Evolutionary conservation across 2,113 vertebrate genomes (phyloP).

Genomic region (rat (Rattus norvegicus)): DNA sequence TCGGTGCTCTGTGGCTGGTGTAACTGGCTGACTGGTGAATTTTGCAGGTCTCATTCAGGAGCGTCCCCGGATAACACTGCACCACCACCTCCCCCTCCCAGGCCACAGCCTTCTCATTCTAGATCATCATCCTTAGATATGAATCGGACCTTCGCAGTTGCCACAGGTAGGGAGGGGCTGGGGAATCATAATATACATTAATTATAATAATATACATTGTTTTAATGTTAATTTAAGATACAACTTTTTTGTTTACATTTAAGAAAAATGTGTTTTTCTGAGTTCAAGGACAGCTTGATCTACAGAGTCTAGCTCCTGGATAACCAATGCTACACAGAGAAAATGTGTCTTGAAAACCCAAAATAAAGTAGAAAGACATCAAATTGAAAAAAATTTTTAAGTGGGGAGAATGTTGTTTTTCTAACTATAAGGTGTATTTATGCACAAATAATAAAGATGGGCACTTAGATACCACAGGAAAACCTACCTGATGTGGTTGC

Average conservation of each 20-base stretch:
- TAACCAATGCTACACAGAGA: not conserved
- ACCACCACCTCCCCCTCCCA: constrained; percentile 96
- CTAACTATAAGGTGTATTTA: not conserved
- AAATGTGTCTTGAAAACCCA: not conserved
- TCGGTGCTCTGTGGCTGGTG: not conserved
- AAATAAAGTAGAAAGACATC: not conserved
- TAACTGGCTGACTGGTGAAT: not conserved
- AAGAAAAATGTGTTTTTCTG: constrained; percentile 41
- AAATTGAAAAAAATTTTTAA: not conserved
- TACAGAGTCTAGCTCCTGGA: not conserved
- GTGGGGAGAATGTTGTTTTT: not conserved
- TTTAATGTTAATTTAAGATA: constrained; percentile 37
- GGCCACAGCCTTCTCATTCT: constrained; percentile 96
- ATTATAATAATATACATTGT: not conserved
- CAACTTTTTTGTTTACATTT: not conserved
- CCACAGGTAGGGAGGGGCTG: constrained; percentile 86
- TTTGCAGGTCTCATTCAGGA: constrained; percentile 96
- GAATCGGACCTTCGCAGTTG: constrained; percentile 94
- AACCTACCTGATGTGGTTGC: not conserved
- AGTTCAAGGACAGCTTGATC: not conserved
- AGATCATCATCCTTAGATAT: constrained; percentile 98
- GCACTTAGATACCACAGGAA: not conserved
- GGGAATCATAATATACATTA: not conserved
- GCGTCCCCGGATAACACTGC: constrained; percentile 94
- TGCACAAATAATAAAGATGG: constrained; percentile 13